Evolutionary conservation across 1,140 invertebrate species (phyloP), one percentile per base, ranked within the genome.

Genomic region (Hycleus phaleratus): DNA sequence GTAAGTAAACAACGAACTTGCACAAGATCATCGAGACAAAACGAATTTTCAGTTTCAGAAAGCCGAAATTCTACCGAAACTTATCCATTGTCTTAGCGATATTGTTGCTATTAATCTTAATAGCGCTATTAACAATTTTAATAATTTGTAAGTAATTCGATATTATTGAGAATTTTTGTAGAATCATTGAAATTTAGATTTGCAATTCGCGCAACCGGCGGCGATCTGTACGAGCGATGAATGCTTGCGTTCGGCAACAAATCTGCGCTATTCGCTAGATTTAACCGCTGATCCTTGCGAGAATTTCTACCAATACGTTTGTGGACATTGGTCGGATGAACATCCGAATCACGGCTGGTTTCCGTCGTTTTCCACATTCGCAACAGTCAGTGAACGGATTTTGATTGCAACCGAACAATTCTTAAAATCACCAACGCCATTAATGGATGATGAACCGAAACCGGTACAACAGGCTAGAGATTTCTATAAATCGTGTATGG

Each of bases 291-390:
- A 84, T 72, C 83, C 83, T 51, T 85, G 83, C 57, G 75, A 83
- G n/a, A 79, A 85, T 71, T 85, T 84, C 69, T 83, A 84, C 65
- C 64, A 80, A 71, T 84, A 81, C 56, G 78, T 76, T 2, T 89
- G 86, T 62, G 86, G 86, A 4, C 81, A 81, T 53, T 89, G 86
- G 86, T 74, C 78, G 0, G 68, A 81, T 26, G 81, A 86, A 44
- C 86, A 88, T 71, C 84, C 84, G 0, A 78, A 81, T 2, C 82
- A 86, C 68, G 83, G 85, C 46, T 88, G 86, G 86, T 89, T 86
- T 67, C 75, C 78, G 1, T 83, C 85, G 56, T 82, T 68, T 61
- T 74, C 72, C 4, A 68, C 66, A 12, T 74, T 74, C 48, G 61
- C 66, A 39, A 67, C 68, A 5, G 63, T 73, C 7, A 81, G 38